These are phyloP conservation scores for Halisarca cf. caerulea DNA, from an alignment of 37 sponge, comb jelly and placozoan species.

Conservation along the genomic window DNA sequence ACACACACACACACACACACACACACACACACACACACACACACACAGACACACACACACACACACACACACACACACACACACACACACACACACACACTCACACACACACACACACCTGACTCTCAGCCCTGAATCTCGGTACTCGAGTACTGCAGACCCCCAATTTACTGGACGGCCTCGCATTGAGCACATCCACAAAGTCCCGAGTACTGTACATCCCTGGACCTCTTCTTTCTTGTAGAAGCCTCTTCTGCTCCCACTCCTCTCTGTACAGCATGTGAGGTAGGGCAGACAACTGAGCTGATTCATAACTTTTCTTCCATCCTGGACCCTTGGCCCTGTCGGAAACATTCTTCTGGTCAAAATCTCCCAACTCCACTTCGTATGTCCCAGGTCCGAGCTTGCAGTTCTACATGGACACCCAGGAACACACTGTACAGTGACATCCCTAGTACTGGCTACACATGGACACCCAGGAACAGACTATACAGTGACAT, in stretches of 20 bases:
- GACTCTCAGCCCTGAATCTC: constrained; percentile 64
- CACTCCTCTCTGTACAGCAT: constrained; percentile 85
- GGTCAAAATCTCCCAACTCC: constrained; percentile 71
- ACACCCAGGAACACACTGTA: no score
- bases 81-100: neutral
- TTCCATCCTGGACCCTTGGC: constrained; percentile 89
- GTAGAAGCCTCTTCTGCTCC: constrained; percentile 71
- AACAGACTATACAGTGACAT: no score
- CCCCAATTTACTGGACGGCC: constrained; percentile 81
- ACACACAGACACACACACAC: neutral
- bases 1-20: no score
- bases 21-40: neutral
- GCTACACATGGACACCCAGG: no score
- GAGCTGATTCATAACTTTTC: constrained; percentile 59
- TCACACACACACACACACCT: constrained; percentile 20
- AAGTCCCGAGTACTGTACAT: constrained; percentile 74
- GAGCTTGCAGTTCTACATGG: constrained; percentile 30
- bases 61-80: neutral
- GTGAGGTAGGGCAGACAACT: constrained; percentile 75
- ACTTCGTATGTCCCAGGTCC: constrained; percentile 92
- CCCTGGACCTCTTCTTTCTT: constrained; percentile 87
- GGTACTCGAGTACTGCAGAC: constrained; percentile 74
- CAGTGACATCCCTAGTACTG: no score
- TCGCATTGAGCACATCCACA: constrained; percentile 48
- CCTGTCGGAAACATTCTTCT: constrained; percentile 43